A percentile compares a stretch with the other conserved stretches of the same genome.
Conservation (phyloP, 1,140 invertebrate species). For the Mesaphorura yosii region DNA sequence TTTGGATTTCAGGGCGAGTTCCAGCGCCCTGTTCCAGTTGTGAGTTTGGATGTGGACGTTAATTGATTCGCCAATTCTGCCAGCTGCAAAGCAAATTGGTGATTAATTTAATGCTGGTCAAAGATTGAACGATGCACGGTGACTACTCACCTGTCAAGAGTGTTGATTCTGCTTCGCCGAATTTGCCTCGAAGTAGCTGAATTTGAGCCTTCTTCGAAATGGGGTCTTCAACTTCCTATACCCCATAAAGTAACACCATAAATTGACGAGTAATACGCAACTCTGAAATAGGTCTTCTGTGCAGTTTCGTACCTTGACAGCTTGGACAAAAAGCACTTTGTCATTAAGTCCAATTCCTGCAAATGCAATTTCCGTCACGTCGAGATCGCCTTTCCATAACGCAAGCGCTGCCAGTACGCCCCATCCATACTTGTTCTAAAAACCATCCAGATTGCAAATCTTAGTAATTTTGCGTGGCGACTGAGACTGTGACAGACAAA, state of each 20-base stretch:
- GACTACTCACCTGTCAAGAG: no score
- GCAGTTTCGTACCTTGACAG: slow-evolving; percentile 51
- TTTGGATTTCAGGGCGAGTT: no score
- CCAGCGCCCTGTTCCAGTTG: slow-evolving; percentile 76
- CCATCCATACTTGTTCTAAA: slow-evolving; percentile 70
- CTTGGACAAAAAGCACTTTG: slow-evolving; percentile 79
- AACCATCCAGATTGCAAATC: no score
- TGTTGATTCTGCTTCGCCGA: not conserved
- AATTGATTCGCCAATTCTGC: slow-evolving; percentile 62
- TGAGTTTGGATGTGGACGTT: slow-evolving; percentile 67
- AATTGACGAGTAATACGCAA: slow-evolving; percentile 37
- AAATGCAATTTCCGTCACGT: slow-evolving; percentile 83
- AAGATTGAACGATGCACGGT: no score
- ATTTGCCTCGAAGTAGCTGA: slow-evolving; percentile 53
- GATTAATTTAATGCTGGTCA: no score
- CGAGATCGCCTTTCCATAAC: slow-evolving; percentile 61
- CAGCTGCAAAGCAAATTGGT: no score
- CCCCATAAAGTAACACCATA: slow-evolving; percentile 61
- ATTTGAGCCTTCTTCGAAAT: no score
- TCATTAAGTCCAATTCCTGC: slow-evolving; percentile 80
- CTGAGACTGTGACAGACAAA: no score
- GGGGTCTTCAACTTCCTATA: slow-evolving; percentile 70
- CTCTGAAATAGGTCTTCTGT: not conserved
- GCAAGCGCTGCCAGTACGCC: slow-evolving; percentile 77
- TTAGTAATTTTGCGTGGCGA: no score